Base-by-base conservation (phyloP, 2,797 vertebrate genomes). In the Triplophysa yarkandensis region DNA sequence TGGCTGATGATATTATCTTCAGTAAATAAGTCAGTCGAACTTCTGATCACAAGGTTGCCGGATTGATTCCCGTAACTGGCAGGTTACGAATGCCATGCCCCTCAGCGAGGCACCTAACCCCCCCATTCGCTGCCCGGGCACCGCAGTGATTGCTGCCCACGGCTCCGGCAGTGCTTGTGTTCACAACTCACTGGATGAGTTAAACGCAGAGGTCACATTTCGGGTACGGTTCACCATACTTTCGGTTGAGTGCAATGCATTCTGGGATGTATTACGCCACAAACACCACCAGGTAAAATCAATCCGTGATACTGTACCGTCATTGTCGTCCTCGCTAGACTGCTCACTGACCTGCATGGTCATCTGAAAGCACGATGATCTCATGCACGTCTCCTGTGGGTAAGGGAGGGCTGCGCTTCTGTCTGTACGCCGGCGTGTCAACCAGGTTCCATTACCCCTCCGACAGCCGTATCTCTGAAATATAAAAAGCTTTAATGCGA, bases 401-500 rank as follows among this genome's bases (percentile, higher is more conserved):
- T 50, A 21, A 10, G 11, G 19, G 4, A 39, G 10, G 55, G 10
- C 50, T 44, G 23, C 7, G 13, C n/a, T 73, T 7, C 61, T 32
- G 36, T 57, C 62, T 67, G 71, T 58, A 19, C 28, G 9, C 9
- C 6, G 73, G 17, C 25, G 13, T 77, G 73, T 68, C 16, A 65
- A 70, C 74, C 71, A 77, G 61, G 69, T 68, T 67, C 67, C 46
- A 67, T 50, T 55, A 61, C 71, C 28, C 25, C 25, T 16, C 17
- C 9, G 16, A 43, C 39, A 39, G 67, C 32, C 4, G 6, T 28
- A 19, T 73, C 48, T 73, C 58, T 79, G 34, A 69, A 64, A 68
- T 72, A 72, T 65, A 68, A 72, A 66, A 73, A 62, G 63, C 64
- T 60, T 68, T 65, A 68, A 78, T 76, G 50, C 68, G 60, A 25